These are phyloP conservation scores for Metopolophium dirhodum DNA, from an alignment of 1,140 invertebrate genomes.

Conservation along the genomic window DNA sequence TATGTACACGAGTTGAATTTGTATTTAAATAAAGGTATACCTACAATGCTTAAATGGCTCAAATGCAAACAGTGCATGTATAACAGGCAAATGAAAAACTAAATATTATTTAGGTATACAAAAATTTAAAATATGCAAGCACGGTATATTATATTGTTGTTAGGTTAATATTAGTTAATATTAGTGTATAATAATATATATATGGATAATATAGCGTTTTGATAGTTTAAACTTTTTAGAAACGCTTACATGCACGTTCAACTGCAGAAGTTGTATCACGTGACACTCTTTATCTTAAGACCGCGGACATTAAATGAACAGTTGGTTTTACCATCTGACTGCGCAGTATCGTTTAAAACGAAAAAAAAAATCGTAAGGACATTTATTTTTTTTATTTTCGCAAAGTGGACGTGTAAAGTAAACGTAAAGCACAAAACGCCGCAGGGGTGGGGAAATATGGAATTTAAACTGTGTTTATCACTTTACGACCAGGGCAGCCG, in stretches of 20 bases:
- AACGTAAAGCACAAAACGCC: not conserved
- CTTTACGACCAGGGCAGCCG: not conserved
- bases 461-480: slow-evolving; percentile 46
- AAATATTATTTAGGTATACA: not conserved
- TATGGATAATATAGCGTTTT: not conserved
- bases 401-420: not conserved
- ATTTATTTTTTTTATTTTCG: not conserved
- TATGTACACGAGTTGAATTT: not conserved
- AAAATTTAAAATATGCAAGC: not conserved
- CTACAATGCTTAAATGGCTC: not conserved
- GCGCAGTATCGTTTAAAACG: not conserved
- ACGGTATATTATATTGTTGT: not conserved
- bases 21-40: no score
- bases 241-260: not conserved
- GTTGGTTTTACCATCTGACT: not conserved
- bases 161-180: no score
- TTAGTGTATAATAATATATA: no score
- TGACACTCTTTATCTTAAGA: not conserved
- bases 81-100: not conserved
- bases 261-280: not conserved
- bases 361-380: not conserved
- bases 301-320: not conserved
- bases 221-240: not conserved
- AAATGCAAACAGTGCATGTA: not conserved
- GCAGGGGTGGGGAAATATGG: not conserved